Percentiles rank a stretch among this genome's conserved stretches.
Evolutionary conservation across 2,113 vertebrate species (phyloP).

Genomic region (Ahaetulla prasina): DNA sequence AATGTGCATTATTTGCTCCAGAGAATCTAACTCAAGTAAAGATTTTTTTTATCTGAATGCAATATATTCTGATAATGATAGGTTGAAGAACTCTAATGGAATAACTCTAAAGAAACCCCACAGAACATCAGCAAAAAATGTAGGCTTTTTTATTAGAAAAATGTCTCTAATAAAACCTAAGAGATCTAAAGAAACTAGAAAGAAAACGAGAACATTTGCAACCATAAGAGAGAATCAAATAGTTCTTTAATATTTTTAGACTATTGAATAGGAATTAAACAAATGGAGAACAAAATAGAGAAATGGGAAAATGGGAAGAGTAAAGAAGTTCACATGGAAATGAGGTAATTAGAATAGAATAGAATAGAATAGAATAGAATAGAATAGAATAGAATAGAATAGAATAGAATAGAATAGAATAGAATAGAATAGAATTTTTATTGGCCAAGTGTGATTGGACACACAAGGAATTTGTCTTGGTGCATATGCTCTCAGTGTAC

Average conservation of each 20-base stretch:
- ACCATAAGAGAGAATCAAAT: neutral
- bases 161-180: neutral
- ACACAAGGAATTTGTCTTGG: too few species aligned
- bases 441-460: too few species aligned
- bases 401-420: too few species aligned
- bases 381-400: too few species aligned
- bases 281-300: neutral
- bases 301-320: neutral
- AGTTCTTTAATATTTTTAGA: neutral
- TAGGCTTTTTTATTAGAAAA: neutral
- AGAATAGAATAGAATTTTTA: too few species aligned
- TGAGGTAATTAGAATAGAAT: neutral
- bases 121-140: neutral
- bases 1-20: neutral
- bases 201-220: neutral
- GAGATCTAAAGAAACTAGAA: neutral
- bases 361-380: too few species aligned
- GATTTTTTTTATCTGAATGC: neutral
- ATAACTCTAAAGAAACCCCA: neutral
- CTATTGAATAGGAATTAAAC: neutral
- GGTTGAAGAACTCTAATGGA: neutral
- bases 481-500: too few species aligned
- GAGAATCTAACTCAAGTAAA: neutral
- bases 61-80: neutral
- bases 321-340: neutral